phyloP scores from a whole-genome alignment of 1,140 invertebrate species.

The Cephus cinctus region DNA sequence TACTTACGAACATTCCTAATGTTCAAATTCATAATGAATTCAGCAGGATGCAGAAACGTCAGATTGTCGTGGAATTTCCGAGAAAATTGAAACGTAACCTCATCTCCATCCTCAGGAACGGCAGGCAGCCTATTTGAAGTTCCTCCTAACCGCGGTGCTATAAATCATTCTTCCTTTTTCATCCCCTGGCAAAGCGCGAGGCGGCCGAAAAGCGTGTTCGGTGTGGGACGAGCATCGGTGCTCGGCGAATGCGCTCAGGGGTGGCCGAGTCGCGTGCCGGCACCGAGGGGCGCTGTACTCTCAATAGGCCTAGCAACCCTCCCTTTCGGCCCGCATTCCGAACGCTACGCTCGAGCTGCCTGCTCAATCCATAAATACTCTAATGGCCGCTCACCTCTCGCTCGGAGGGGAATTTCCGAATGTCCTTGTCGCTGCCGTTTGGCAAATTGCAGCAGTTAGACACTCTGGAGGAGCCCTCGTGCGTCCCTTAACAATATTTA shows the following conservation, averaged over 20 bases:
- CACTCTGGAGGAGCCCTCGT: neutral
- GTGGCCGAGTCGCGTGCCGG: neutral
- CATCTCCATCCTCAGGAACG: no score
- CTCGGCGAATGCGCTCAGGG: no score
- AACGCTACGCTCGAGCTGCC: conserved; percentile 21
- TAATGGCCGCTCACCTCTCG: conserved; percentile 43
- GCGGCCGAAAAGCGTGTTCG: neutral
- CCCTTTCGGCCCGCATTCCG: conserved; percentile 13
- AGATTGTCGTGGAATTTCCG: no score
- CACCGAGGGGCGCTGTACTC: neutral
- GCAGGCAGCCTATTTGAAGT: no score
- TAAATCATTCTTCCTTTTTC: neutral
- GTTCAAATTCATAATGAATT: no score
- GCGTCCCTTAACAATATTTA: neutral
- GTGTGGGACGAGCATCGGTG: no score
- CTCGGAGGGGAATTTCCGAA: neutral
- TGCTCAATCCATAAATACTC: conserved; percentile 46
- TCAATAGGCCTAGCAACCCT: conserved; percentile 23
- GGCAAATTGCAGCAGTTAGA: neutral
- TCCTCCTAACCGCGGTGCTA: no score
- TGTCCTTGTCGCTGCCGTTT: neutral
- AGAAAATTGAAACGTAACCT: no score
- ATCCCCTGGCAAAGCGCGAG: neutral
- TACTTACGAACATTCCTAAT: no score
- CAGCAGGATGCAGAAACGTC: no score